Evolutionary conservation across 2,888 invertebrate species (phyloP).

Genomic region (Liodrosophila aerea): DNA sequence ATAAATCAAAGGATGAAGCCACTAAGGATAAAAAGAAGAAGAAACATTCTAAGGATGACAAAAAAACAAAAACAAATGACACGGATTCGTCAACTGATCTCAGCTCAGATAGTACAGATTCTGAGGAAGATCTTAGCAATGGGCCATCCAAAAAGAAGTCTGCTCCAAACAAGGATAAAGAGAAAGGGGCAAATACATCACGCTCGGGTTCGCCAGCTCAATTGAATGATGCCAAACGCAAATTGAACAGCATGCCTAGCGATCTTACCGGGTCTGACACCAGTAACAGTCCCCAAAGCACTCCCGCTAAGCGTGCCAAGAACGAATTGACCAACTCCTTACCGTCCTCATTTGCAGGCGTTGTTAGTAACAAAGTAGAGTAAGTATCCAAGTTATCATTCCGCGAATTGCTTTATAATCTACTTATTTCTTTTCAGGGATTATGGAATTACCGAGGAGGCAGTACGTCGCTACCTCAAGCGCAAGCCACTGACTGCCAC

Average conservation of each 20-base stretch:
- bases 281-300: slow-evolving; percentile 81
- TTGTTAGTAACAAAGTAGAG: slow-evolving; percentile 81
- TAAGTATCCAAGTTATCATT: slow-evolving; percentile 48
- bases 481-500: slow-evolving; percentile 99
- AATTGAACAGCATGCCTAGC: slow-evolving; percentile 80
- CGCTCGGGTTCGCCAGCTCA: slow-evolving; percentile 83
- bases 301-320: slow-evolving; percentile 81
- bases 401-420: not conserved
- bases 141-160: slow-evolving; percentile 82
- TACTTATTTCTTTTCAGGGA: slow-evolving; percentile 84
- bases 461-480: slow-evolving; percentile 95
- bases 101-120: slow-evolving; percentile 88
- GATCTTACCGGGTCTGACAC: slow-evolving; percentile 82
- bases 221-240: slow-evolving; percentile 74
- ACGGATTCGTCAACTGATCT: slow-evolving; percentile 87
- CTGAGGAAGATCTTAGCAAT: slow-evolving; percentile 85
- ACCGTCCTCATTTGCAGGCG: slow-evolving; percentile 81
- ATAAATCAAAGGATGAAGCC: slow-evolving; percentile 83
- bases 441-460: slow-evolving; percentile 96
- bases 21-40: slow-evolving; percentile 85
- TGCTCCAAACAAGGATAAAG: slow-evolving; percentile 76
- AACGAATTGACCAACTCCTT: slow-evolving; percentile 75
- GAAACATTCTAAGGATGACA: slow-evolving; percentile 86
- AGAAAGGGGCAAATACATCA: slow-evolving; percentile 76
- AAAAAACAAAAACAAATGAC: slow-evolving; percentile 81